These are phyloP conservation scores for Rhopalosiphum nymphaeae DNA, from an alignment of 2,888 invertebrate species.

Conservation along the genomic window DNA sequence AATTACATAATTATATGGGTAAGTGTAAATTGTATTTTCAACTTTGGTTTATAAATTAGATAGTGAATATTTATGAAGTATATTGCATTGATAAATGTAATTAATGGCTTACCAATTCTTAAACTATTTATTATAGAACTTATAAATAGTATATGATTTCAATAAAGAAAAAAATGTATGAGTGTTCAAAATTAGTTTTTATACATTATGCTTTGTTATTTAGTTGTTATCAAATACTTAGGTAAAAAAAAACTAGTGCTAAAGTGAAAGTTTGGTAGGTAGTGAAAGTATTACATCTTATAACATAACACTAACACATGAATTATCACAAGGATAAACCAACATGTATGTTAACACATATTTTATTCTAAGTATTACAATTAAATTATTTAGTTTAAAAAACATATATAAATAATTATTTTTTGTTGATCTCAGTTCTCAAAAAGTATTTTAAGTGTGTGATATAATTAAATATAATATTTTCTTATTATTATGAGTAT, in stretches of 20 bases:
- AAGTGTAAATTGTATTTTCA: background rate
- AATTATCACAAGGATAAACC: slow-evolving; percentile 35
- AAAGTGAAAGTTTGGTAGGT: slow-evolving; percentile 41
- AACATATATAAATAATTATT: background rate
- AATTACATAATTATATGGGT: background rate
- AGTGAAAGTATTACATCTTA: slow-evolving; percentile 52
- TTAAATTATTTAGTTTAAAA: background rate
- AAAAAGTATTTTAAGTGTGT: background rate
- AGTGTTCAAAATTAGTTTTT: background rate
- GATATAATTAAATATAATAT: background rate
- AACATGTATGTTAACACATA: background rate
- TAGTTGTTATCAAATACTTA: slow-evolving; percentile 2
- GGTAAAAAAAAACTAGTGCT: background rate
- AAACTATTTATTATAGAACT: background rate
- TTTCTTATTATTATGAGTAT: background rate
- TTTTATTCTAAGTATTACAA: background rate
- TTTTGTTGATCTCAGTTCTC: background rate
- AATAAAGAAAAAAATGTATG: background rate
- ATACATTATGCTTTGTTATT: background rate
- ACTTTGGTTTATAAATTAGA: background rate
- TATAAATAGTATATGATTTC: background rate
- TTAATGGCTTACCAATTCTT: background rate
- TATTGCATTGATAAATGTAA: background rate
- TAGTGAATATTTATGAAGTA: background rate
- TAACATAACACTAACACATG: slow-evolving; percentile 32